Percentiles rank a stretch among this genome's conserved stretches.
These are phyloP conservation scores for Zoanthus gigantus DNA, from an alignment of 92 coral and sea anemone species.

Conservation along the genomic window DNA sequence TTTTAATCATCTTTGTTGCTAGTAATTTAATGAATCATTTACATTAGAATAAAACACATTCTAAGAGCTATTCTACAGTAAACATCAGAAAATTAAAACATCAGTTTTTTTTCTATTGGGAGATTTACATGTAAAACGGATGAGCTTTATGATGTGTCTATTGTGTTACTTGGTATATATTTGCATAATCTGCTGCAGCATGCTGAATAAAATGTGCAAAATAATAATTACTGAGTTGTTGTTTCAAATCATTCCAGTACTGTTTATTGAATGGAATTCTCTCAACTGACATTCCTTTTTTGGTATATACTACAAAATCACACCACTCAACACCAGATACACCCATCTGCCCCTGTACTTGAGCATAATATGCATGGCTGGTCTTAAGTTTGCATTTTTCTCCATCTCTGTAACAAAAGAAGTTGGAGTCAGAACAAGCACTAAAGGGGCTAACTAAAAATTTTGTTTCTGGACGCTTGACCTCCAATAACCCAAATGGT, in stretches of 20 bases:
- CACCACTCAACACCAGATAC: slow-evolving; percentile 55
- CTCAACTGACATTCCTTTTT: slow-evolving; percentile 71
- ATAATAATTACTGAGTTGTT: slow-evolving; percentile 38
- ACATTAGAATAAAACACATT: too few relatives aligned
- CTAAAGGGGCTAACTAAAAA: slow-evolving; percentile 73
- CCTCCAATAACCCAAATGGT: slow-evolving; percentile 57
- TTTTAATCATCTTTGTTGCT: too few relatives aligned
- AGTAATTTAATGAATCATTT: too few relatives aligned
- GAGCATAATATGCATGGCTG: slow-evolving; percentile 20
- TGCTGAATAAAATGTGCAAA: slow-evolving; percentile 43
- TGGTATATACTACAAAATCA: slow-evolving; percentile 78
- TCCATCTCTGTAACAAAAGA: slow-evolving; percentile 48
- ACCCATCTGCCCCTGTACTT: slow-evolving; percentile 51
- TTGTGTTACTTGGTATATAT: too few relatives aligned
- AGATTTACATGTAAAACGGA: too few relatives aligned
- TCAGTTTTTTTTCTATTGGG: too few relatives aligned
- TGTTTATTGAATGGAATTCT: slow-evolving; percentile 61
- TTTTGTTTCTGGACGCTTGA: slow-evolving; percentile 76
- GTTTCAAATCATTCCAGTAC: slow-evolving; percentile 51
- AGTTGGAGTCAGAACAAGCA: slow-evolving; percentile 67
- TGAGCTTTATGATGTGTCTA: too few relatives aligned
- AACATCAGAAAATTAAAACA: too few relatives aligned
- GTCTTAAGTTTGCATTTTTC: slow-evolving; percentile 30
- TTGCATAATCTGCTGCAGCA: slow-evolving; percentile 29
- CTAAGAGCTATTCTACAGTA: too few relatives aligned